Conservation (phyloP, 2,797 vertebrate species). For the Spatula versicolor region DNA sequence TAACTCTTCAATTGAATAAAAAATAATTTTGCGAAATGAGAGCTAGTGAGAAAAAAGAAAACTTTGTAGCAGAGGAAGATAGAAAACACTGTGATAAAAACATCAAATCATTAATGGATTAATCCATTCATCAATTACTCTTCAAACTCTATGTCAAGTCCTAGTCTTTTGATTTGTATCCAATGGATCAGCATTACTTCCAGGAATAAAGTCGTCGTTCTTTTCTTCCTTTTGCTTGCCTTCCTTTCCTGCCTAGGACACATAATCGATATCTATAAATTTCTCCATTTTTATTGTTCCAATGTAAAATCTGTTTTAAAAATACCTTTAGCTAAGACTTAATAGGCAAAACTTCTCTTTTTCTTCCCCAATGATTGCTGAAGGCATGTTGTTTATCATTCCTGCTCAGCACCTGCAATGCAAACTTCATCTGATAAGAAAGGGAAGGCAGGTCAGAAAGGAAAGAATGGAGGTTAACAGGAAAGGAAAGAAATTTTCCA, state of each 20-base stretch:
- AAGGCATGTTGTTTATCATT: neutral
- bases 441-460: neutral
- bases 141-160: neutral
- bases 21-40: neutral
- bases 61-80: neutral
- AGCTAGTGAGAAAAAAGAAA: neutral
- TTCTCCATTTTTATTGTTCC: neutral
- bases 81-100: neutral
- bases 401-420: neutral
- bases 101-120: neutral
- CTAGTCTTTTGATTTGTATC: conserved; percentile 3
- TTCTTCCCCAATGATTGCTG: neutral
- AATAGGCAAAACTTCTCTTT: neutral
- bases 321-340: neutral
- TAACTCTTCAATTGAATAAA: neutral
- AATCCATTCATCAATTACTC: neutral
- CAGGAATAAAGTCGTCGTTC: neutral
- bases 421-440: neutral
- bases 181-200: neutral
- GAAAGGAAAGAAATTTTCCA: neutral
- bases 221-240: neutral
- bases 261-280: neutral
- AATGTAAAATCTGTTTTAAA: neutral
- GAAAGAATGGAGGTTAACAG: neutral
- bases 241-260: neutral